These are phyloP conservation scores for Lathronympha strigana DNA, from an alignment of 2,888 invertebrate species.

Conservation along the genomic window DNA sequence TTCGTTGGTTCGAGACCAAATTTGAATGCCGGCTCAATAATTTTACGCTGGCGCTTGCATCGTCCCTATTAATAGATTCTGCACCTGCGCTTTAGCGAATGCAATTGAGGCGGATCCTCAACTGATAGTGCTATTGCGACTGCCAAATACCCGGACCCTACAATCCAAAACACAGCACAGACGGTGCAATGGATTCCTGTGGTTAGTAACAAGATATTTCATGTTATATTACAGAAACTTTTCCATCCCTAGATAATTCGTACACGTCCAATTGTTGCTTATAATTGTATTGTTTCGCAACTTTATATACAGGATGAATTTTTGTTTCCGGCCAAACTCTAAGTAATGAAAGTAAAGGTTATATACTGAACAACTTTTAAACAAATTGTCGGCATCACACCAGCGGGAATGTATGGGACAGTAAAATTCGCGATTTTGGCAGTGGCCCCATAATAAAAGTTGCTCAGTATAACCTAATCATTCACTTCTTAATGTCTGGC, in stretches of 20 bases:
- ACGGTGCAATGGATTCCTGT: slow-evolving; percentile 11
- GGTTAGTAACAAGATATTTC: slow-evolving; percentile 25
- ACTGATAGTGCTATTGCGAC: slow-evolving; percentile 31
- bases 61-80: slow-evolving; percentile 45
- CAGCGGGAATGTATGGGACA: too few relatives aligned
- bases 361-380: too few relatives aligned
- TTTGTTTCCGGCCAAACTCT: too few relatives aligned
- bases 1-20: slow-evolving; percentile 40
- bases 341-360: too few relatives aligned
- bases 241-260: background rate
- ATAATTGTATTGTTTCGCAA: background rate
- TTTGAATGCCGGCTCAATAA: slow-evolving; percentile 44
- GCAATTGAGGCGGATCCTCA: slow-evolving; percentile 28
- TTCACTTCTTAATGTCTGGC: too few relatives aligned
- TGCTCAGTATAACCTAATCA: too few relatives aligned
- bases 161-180: background rate
- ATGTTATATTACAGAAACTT: background rate
- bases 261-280: background rate
- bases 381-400: too few relatives aligned
- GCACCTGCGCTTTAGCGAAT: slow-evolving; percentile 58
- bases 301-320: too few relatives aligned
- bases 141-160: slow-evolving; percentile 1
- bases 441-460: too few relatives aligned
- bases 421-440: too few relatives aligned
- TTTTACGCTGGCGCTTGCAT: slow-evolving; percentile 43